Conservation (phyloP, 2,113 vertebrate species). For the Etia nguti region DNA sequence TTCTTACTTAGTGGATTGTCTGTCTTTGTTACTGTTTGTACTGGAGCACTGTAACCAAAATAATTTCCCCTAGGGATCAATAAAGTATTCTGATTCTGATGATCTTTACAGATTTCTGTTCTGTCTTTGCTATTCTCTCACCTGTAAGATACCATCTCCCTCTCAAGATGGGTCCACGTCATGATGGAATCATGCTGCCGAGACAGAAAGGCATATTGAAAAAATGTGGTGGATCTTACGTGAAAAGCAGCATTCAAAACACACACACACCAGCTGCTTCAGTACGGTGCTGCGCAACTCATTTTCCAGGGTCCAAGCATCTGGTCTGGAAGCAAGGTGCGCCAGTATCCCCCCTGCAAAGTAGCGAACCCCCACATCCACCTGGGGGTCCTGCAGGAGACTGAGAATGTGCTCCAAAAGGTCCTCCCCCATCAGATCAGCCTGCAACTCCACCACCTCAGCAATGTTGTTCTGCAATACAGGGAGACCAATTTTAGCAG, state of each 20-base stretch:
- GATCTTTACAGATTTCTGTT: neutral
- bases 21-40: too few relatives aligned
- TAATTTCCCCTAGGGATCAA: too few relatives aligned
- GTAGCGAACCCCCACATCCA: slow-evolving; percentile 84
- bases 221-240: neutral
- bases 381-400: slow-evolving; percentile 79
- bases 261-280: slow-evolving; percentile 77
- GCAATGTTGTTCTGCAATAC: slow-evolving; percentile 86
- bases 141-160: slow-evolving; percentile 93
- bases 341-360: slow-evolving; percentile 92
- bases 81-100: too few relatives aligned
- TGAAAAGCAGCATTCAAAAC: neutral
- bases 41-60: too few relatives aligned
- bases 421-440: slow-evolving; percentile 85
- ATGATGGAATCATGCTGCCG: slow-evolving; percentile 86
- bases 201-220: neutral
- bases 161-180: slow-evolving; percentile 86
- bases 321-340: slow-evolving; percentile 84
- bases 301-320: slow-evolving; percentile 81
- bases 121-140: slow-evolving; percentile 40
- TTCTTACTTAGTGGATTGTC: too few relatives aligned
- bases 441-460: slow-evolving; percentile 87
- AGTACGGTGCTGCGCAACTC: slow-evolving; percentile 77
- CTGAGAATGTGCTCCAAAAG: slow-evolving; percentile 87
- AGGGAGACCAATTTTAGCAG: neutral